A percentile compares a stretch with the other conserved stretches of the same genome.
phyloP scores from a whole-genome alignment of 2,113 vertebrate species.

The Gopherus flavomarginatus region DNA sequence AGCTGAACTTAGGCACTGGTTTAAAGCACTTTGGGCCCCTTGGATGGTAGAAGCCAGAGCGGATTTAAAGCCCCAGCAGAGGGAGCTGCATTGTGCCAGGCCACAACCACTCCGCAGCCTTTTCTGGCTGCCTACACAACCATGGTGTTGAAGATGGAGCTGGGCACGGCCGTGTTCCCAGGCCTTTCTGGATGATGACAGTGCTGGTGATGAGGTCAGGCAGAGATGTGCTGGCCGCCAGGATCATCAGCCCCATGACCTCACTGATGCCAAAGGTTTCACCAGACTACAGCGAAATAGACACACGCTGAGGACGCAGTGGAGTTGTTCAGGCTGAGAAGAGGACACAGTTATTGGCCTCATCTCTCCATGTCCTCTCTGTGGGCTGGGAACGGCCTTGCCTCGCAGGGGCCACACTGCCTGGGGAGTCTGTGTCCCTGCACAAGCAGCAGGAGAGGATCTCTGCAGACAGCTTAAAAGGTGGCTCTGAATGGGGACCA shows the following conservation, averaged over 20 bases:
- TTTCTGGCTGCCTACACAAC: background rate
- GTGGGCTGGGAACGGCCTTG: background rate
- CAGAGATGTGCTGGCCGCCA: background rate
- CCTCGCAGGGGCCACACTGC: background rate
- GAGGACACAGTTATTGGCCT: background rate
- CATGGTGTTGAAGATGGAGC: rapidly evolving
- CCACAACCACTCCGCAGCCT: rapidly evolving
- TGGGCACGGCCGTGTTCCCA: rapidly evolving
- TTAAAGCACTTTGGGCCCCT: rapidly evolving
- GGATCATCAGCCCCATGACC: background rate
- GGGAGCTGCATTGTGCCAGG: background rate
- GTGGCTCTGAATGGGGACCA: background rate
- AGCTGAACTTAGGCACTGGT: background rate
- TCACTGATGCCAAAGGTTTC: background rate
- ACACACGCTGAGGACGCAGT: background rate
- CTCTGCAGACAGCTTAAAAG: background rate
- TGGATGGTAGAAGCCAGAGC: background rate
- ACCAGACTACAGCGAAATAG: background rate
- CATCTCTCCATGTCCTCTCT: background rate
- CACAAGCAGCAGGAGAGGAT: background rate
- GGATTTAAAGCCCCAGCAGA: background rate
- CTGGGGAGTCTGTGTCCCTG: rapidly evolving
- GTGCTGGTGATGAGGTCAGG: background rate
- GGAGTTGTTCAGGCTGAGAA: background rate
- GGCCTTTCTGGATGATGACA: background rate